phyloP scores from a whole-genome alignment of 1,140 invertebrate species.

The Drosophila nannoptera region DNA sequence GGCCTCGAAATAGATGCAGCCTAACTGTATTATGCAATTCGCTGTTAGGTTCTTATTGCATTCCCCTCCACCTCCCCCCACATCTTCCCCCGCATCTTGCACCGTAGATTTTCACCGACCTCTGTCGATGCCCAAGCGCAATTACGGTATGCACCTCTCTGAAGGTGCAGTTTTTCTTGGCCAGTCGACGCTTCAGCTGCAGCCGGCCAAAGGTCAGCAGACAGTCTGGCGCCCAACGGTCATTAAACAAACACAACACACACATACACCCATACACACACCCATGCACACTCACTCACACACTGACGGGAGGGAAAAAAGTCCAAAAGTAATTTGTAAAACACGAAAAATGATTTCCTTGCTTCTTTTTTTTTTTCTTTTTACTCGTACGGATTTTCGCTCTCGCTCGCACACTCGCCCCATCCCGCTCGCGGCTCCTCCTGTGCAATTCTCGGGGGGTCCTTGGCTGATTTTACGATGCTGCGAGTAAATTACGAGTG shows the following conservation, averaged over 20 bases:
- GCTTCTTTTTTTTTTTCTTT: slow-evolving; percentile 15
- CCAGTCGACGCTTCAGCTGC: slow-evolving; percentile 18
- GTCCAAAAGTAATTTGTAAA: slow-evolving; percentile 73
- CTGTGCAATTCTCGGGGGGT: slow-evolving; percentile 16
- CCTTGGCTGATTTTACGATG: slow-evolving; percentile 60
- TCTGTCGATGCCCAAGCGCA: neutral
- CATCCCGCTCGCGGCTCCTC: neutral
- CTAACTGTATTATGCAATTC: too few species aligned
- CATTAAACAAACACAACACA: slow-evolving; percentile 49
- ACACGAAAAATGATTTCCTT: slow-evolving; percentile 67
- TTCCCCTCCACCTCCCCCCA: too few species aligned
- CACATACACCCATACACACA: too few species aligned
- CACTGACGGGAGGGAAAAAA: slow-evolving; percentile 13
- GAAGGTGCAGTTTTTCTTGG: neutral
- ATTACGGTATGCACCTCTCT: neutral
- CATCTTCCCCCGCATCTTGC: neutral
- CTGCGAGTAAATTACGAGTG: slow-evolving; percentile 55
- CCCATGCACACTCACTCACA: neutral
- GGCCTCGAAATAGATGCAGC: too few species aligned
- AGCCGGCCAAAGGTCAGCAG: slow-evolving; percentile 67
- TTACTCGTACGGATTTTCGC: too few species aligned
- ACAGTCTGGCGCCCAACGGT: slow-evolving; percentile 63
- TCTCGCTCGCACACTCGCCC: too few species aligned
- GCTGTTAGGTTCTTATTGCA: too few species aligned
- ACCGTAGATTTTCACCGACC: neutral